Evolutionary conservation across 2,888 invertebrate genomes (phyloP).

Genomic region (Erebia aethiops): DNA sequence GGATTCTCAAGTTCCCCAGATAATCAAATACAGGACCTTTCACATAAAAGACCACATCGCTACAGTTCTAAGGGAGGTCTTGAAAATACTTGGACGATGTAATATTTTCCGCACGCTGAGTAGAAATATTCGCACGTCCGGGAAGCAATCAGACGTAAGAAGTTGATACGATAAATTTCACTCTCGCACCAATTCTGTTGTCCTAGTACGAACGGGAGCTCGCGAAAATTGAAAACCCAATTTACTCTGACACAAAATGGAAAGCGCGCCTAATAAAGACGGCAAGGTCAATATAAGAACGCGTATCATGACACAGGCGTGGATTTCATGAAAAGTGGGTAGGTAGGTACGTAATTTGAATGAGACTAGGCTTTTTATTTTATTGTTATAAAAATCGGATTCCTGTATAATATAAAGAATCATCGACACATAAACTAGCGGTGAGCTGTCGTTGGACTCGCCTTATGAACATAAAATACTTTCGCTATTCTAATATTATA

Average conservation of each 20-base stretch:
- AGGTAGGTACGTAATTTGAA: conserved; percentile 42
- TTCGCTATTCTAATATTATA: too few relatives aligned
- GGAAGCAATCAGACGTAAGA: conserved; percentile 42
- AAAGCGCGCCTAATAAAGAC: conserved; percentile 42
- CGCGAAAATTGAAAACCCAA: conserved; percentile 45
- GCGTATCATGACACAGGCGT: conserved; percentile 39
- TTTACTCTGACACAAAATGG: conserved; percentile 44
- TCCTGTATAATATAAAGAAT: neutral
- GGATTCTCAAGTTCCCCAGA: too few relatives aligned
- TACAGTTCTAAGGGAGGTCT: too few relatives aligned
- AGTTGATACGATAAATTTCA: conserved; percentile 45
- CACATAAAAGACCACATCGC: too few relatives aligned
- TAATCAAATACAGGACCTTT: too few relatives aligned
- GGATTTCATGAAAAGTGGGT: conserved; percentile 38
- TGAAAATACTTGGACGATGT: neutral
- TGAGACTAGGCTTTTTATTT: conserved; percentile 29
- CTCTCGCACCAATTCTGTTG: conserved; percentile 42
- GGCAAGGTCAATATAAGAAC: conserved; percentile 41
- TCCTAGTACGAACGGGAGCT: conserved; percentile 38
- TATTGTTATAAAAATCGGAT: conserved; percentile 6
- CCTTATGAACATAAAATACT: too few relatives aligned
- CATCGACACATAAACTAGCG: too few relatives aligned
- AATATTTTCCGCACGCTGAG: conserved; percentile 26
- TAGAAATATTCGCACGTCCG: conserved; percentile 40
- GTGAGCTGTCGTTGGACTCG: too few relatives aligned